Evolutionary conservation across 2,888 invertebrate species (phyloP), one percentile per base, ranked within the genome.

Genomic region (Dynastes maya): DNA sequence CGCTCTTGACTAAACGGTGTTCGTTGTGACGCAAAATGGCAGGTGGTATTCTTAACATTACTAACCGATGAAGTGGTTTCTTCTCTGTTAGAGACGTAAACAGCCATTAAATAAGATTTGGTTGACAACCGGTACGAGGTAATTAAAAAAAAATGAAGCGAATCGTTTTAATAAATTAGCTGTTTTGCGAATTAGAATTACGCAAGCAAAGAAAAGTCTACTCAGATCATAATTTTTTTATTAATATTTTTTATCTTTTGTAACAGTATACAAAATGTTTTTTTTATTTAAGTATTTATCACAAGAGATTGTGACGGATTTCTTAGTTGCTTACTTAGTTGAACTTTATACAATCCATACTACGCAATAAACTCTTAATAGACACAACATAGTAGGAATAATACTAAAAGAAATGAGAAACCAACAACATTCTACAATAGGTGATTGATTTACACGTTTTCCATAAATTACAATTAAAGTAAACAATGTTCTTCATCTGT

Each of bases 241-340:
- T 78, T 78, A 78, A 75, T 78, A 65, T 68, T 79, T 76, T 58
- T 58, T 82, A 82, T 80, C 81, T 79, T 83, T 85, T 85, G 85
- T 85, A 86, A 86, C 86, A 85, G 84, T 86, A 87, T 87, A 87
- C 85, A 88, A 88, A 87, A 87, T 84, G 85, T 40, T 74, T 72
- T 84, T 81, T 82, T 77, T 53, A 53, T 58, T 64, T 68, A 68
- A 68, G 51, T 68, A 68, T 82, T 81, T 86, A 87, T 87, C 88
- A 88, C 88, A 88, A 85, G 83, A 83, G 80, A 82, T 82, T 85
- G 86, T 87, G 87, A 87, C 87, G 87, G 87, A 87, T 84, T 84
- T 84, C 82, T 80, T 74, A 74, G 45, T 61, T 45, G 55, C 61
- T 74, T 74, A 27, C 49, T 67, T 78, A 68, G 70, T 75, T 74